Evolutionary conservation across 2,113 vertebrate species (phyloP).

Genomic region (Muntiacus reevesi): DNA sequence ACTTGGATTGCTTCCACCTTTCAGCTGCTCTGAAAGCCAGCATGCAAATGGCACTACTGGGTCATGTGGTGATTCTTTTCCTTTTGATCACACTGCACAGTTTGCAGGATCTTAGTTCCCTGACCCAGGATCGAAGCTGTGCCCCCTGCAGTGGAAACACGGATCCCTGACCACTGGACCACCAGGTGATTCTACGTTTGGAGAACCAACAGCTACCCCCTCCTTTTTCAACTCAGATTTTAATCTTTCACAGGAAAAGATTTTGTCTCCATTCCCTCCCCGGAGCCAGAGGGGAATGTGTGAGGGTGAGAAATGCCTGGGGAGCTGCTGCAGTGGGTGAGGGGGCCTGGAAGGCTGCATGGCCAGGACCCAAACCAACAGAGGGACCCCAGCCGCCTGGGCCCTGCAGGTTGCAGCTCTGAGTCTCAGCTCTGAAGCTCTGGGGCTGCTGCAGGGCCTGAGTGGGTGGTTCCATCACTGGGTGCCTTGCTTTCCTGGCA

Average conservation of each 20-base stretch:
- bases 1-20: background rate
- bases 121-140: background rate
- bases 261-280: background rate
- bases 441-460: background rate
- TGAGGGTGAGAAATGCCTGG: accelerated
- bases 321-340: accelerated
- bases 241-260: background rate
- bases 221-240: background rate
- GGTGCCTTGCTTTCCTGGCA: background rate
- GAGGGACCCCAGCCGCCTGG: background rate
- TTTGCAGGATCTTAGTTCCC: background rate
- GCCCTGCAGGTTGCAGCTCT: background rate
- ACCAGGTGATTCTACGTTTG: background rate
- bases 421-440: too few relatives aligned
- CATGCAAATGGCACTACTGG: background rate
- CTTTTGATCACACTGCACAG: background rate
- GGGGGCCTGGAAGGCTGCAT: accelerated
- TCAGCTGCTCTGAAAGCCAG: background rate
- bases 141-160: background rate
- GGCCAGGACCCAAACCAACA: background rate
- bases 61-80: background rate
- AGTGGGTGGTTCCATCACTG: background rate
- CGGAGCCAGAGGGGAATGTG: accelerated
- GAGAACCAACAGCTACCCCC: background rate
- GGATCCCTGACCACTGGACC: background rate